Conservation (phyloP, 2,888 invertebrate species). For the Nebria brevicollis region DNA sequence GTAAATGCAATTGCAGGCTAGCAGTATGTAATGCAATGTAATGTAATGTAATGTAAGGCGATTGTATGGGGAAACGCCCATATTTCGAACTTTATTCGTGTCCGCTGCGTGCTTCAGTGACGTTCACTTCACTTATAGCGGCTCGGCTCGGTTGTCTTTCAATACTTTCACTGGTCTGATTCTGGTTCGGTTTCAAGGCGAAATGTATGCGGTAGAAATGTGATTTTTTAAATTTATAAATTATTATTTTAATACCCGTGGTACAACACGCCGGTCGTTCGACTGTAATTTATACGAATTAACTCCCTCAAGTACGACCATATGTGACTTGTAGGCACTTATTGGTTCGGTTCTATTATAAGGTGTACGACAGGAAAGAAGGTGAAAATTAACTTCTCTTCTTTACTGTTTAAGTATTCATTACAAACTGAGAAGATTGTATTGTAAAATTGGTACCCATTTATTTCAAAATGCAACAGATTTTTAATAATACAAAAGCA, state of each 20-base stretch:
- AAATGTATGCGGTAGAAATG: slow-evolving; percentile 11
- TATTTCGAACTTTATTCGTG: neutral
- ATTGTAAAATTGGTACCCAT: too few relatives aligned
- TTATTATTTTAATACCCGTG: neutral
- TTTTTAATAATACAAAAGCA: too few relatives aligned
- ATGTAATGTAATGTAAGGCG: neutral
- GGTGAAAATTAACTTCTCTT: too few relatives aligned
- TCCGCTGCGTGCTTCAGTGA: neutral
- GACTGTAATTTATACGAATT: neutral
- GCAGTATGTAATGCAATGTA: too few relatives aligned
- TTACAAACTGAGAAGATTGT: too few relatives aligned
- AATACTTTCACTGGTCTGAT: slow-evolving; percentile 42
- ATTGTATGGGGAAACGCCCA: neutral
- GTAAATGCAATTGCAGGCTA: neutral
- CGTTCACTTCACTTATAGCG: neutral
- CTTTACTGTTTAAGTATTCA: too few relatives aligned
- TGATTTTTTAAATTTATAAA: neutral
- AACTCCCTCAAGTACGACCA: neutral
- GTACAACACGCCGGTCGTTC: neutral
- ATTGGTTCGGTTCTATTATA: neutral
- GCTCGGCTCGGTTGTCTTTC: neutral
- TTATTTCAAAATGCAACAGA: too few relatives aligned
- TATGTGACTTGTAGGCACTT: neutral
- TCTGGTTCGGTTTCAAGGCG: slow-evolving; percentile 29
- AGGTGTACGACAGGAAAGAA: neutral